These are phyloP conservation scores for Ceyx cyanopectus DNA, from an alignment of 2,113 vertebrate species.

Conservation along the genomic window DNA sequence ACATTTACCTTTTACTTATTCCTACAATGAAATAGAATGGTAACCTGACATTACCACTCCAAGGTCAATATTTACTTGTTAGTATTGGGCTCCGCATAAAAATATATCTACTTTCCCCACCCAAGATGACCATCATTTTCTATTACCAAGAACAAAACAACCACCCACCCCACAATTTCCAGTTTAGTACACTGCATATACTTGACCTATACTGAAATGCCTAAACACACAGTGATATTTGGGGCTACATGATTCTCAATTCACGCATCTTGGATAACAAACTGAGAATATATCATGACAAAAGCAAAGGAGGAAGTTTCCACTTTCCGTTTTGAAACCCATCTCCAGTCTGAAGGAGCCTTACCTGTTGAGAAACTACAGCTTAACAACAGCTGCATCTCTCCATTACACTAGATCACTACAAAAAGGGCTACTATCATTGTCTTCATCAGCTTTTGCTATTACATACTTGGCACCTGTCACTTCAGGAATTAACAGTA, in stretches of 20 bases:
- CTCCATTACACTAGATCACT: neutral
- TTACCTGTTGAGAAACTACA: neutral
- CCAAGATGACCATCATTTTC: slow-evolving; percentile 57
- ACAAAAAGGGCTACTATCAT: neutral
- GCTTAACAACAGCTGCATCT: neutral
- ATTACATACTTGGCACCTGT: neutral
- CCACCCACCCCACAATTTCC: slow-evolving; percentile 35
- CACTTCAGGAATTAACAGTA: neutral
- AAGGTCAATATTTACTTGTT: slow-evolving; percentile 69
- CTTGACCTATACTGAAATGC: neutral
- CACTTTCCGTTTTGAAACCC: neutral
- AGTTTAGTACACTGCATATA: slow-evolving; percentile 7
- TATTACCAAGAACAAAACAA: slow-evolving; percentile 61
- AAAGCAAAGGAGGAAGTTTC: neutral
- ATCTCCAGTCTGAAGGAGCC: neutral
- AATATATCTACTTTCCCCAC: slow-evolving; percentile 48
- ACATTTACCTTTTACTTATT: slow-evolving; percentile 50
- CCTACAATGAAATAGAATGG: slow-evolving; percentile 47
- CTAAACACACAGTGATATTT: neutral
- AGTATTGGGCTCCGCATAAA: slow-evolving; percentile 48
- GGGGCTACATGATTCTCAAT: neutral
- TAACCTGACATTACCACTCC: slow-evolving; percentile 1
- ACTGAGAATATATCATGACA: neutral
- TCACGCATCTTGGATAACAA: neutral
- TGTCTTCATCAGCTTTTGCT: neutral